Evolutionary conservation across 2,797 vertebrate species (phyloP).

Genomic region (Echeneis naucrates): DNA sequence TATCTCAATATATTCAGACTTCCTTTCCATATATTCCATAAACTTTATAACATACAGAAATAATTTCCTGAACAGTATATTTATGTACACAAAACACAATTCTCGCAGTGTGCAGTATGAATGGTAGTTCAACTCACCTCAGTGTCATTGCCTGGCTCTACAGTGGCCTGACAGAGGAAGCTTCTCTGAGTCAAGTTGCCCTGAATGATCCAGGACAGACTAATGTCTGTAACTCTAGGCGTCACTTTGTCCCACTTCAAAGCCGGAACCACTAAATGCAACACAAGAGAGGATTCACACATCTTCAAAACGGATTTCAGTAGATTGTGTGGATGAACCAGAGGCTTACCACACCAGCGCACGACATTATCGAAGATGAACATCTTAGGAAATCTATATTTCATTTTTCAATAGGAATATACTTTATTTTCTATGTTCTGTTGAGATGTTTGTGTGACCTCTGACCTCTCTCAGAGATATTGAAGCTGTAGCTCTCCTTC

Average conservation of each 20-base stretch:
- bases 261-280: slow-evolving; percentile 65
- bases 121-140: slow-evolving; percentile 54
- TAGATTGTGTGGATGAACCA: background rate
- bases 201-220: slow-evolving; percentile 57
- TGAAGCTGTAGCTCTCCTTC: slow-evolving; percentile 66
- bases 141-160: slow-evolving; percentile 10
- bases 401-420: background rate
- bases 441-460: background rate
- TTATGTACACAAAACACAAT: too few species aligned
- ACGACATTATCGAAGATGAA: background rate
- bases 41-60: too few species aligned
- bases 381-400: too few species aligned
- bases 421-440: background rate
- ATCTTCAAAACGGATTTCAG: background rate
- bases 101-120: too few species aligned
- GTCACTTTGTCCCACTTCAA: slow-evolving; percentile 30
- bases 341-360: background rate
- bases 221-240: slow-evolving; percentile 32
- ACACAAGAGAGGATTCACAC: background rate
- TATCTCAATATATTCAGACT: too few species aligned
- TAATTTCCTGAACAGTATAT: too few species aligned
- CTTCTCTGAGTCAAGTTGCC: slow-evolving; percentile 48
- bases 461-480: slow-evolving; percentile 74
- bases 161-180: slow-evolving; percentile 67
- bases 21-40: too few species aligned